Evolutionary conservation across 2,113 vertebrate genomes (phyloP), one percentile per base, ranked within the genome.

Genomic region (Plotosus lineatus): DNA sequence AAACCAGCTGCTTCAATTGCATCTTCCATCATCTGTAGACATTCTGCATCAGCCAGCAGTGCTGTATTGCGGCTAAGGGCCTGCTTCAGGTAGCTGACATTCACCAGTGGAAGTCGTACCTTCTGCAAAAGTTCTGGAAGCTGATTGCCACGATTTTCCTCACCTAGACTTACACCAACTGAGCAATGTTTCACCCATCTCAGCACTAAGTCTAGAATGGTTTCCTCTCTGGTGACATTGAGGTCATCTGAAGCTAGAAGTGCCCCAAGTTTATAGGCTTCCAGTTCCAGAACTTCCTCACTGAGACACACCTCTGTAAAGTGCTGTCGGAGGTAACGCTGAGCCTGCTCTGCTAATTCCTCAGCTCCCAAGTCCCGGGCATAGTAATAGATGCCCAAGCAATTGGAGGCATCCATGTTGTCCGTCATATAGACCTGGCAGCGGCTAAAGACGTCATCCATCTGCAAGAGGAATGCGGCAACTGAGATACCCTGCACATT

Each of bases 351-450:
- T 0, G 93, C 90, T 17, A 99, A 87, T 23, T 97, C 96, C 88
- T 98, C 98, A 6, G 93, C 97, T 31, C 95, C 95, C 0, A 99
- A 95, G 68, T 97, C 96, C 84, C 94, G 95, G 38, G 96, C 95
- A 85, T 98, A 99, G 80, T 95, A 94, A 88, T 96, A 95, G 86
- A 99, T 93, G 23, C 98, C 98, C 8, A 99, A 88, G 36, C 97
- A 99, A 88, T 99, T 99, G 81, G 95, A 96, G 55, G 94, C 92
- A 66, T 99, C 98, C 97, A 98, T 99, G 65, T 97, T 96, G 77
- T 94, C 95, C 40, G 90, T 94, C 96, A 99, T 98, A 87, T 97
- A 96, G 75, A 88, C 91, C 83, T 95, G 94, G 74, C 98, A 99
- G 75, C 89, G 89, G 0, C 0, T 78, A 77, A 94, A 98, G 36